Conservation (phyloP, 1,140 invertebrate genomes). For the Ephestia elutella region DNA sequence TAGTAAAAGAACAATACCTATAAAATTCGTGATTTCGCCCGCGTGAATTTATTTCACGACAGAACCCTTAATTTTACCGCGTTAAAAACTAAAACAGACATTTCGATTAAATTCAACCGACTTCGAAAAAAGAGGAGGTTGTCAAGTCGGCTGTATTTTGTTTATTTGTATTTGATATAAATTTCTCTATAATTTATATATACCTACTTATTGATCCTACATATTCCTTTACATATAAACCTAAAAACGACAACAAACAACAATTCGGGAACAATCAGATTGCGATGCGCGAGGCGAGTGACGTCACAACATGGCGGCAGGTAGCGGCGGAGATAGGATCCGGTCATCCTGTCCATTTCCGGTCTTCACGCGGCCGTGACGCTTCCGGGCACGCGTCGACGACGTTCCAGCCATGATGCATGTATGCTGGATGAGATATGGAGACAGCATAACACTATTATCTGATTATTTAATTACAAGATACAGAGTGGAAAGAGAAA, state of each 20-base stretch:
- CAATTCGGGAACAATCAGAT: slow-evolving; percentile 53
- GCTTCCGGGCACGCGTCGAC: slow-evolving; percentile 70
- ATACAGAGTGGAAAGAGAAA: too few species aligned
- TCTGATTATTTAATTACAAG: not conserved
- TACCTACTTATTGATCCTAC: not conserved
- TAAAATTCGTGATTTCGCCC: too few species aligned
- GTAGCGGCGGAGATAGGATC: slow-evolving; percentile 72
- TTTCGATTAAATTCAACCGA: too few species aligned
- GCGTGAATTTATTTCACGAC: too few species aligned
- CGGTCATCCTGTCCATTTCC: slow-evolving; percentile 74
- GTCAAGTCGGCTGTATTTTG: too few species aligned
- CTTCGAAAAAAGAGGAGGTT: too few species aligned
- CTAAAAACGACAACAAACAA: slow-evolving; percentile 12
- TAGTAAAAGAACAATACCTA: too few species aligned
- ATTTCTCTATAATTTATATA: too few species aligned
- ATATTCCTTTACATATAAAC: not conserved
- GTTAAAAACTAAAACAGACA: too few species aligned
- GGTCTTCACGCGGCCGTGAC: slow-evolving; percentile 74
- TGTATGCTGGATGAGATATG: slow-evolving; percentile 36
- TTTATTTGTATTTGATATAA: too few species aligned
- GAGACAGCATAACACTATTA: not conserved
- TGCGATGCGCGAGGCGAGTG: slow-evolving; percentile 40
- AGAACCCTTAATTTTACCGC: too few species aligned
- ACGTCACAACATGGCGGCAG: slow-evolving; percentile 70
- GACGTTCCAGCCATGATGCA: slow-evolving; percentile 39